Evolutionary conservation across 2,113 vertebrate genomes (phyloP).

Genomic region (Gymnocephalus cernua): DNA sequence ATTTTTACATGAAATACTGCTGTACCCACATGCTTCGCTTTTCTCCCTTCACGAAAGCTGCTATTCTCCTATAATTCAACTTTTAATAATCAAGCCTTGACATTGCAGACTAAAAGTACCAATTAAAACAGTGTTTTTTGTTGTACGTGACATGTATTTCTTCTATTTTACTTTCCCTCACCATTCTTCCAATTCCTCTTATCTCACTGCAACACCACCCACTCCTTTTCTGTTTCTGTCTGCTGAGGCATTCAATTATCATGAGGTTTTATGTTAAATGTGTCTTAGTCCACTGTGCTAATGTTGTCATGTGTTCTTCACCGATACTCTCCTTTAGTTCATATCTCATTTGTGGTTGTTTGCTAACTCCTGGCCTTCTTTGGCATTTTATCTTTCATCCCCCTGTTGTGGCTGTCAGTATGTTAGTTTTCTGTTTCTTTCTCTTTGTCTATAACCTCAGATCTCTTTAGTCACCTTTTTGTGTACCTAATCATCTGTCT

Average conservation of each 20-base stretch:
- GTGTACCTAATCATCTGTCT: constrained; percentile 28
- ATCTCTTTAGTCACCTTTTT: not conserved
- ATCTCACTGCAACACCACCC: constrained; percentile 31
- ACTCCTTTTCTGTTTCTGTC: constrained; percentile 50
- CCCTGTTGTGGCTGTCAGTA: not conserved
- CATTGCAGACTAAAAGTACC: not conserved
- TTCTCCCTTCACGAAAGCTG: constrained; percentile 22
- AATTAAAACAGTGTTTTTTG: constrained; percentile 31
- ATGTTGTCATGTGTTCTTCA: constrained; percentile 20
- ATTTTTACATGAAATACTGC: not conserved
- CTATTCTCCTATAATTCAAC: constrained; percentile 7
- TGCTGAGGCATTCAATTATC: constrained; percentile 37
- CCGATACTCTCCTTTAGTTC: constrained; percentile 11
- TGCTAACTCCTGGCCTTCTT: not conserved
- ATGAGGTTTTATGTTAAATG: constrained; percentile 36
- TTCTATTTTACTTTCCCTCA: constrained; percentile 26
- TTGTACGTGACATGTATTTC: constrained; percentile 44
- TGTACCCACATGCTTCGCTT: not conserved
- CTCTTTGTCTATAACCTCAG: not conserved
- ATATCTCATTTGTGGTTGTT: constrained; percentile 33
- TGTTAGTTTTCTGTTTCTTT: constrained; percentile 20
- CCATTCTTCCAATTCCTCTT: constrained; percentile 10
- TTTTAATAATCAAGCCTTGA: constrained; percentile 20
- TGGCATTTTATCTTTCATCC: constrained; percentile 15
- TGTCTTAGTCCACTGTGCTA: constrained; percentile 28